Evolutionary conservation across 2,113 vertebrate species (phyloP).

Genomic region (human (Homo sapiens)): GRCh38 chrX:78556501-78557000

Average conservation of each 20-base stretch:
- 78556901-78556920: neutral
- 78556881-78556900: neutral
- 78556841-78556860: neutral
- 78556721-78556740: neutral
- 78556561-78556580: neutral
- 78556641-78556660: neutral
- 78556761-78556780: conserved; percentile 12
- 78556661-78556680: neutral
- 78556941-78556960: no score
- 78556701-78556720: neutral
- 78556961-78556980: no score
- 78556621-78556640: neutral
- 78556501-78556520: neutral
- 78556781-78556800: neutral
- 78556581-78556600: neutral
- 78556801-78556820: neutral
- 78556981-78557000: no score
- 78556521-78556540: neutral
- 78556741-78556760: conserved; percentile 4
- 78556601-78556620: neutral
- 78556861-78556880: neutral
- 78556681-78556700: neutral
- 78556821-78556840: neutral
- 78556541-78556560: neutral
- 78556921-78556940: no score